Base-by-base conservation (phyloP, 1,140 invertebrate species). In the Cryptotermes secundus region DNA sequence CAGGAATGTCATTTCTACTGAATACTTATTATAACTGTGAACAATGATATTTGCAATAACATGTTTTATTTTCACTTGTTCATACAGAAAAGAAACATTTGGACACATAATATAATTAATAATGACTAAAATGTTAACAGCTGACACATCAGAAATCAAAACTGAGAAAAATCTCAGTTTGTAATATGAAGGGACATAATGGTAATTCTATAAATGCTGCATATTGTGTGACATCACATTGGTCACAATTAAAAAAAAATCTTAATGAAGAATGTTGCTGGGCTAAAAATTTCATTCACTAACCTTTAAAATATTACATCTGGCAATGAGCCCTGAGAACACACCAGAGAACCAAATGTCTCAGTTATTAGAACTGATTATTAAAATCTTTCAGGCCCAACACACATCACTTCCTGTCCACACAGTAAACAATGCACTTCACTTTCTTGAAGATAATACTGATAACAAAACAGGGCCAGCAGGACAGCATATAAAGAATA, bases 91-190 rank as follows among this genome's bases (percentile, higher is more conserved):
- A 72, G 59, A 59, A 59, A 59, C 26, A 16, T 72, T n/a, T 72
- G 59, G 26, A 72, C 59, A 72, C 59, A n/a, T 65, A 65, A 65
- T 72, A 72, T 31, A 72, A 31, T 72, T 31, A 72, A 72, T 72
- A 72, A n/a, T 72, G 26, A 72, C n/a, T 72, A 72, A 72, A 72
- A 72, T 31, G n/a, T 26, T 72, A 72, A 72, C n/a, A 72, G 59
- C 31, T 72, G 59, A 26, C 26, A 72, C 59, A 72, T 31, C 59
- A 31, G 59, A 31, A 72, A 72, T 31, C 19, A 72, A 72, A 31
- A 31, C 59, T 72, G 59, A 72, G 59, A n/a, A 72, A 1, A 26
- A 1, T 31, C 59, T 72, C 59, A 72, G 59, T 14, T 19, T 49
- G 45, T 22, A 19, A 19, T 49, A 26, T 31, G 9, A 31, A 49